Conservation (phyloP, 2,797 vertebrate genomes). For the Pristis pectinata region DNA sequence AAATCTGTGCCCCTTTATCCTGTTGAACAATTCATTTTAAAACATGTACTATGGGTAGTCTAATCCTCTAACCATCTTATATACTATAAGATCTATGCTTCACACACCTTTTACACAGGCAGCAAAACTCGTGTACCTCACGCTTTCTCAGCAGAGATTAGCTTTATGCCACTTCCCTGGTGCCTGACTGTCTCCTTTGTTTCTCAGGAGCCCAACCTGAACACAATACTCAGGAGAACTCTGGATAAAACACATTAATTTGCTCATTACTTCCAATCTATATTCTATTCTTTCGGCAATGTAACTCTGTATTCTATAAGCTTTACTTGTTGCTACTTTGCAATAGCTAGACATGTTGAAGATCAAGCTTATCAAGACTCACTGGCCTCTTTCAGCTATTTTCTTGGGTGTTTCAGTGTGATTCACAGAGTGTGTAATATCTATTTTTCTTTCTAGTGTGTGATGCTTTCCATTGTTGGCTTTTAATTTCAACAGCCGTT, state of each 20-base stretch:
- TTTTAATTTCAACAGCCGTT: not conserved
- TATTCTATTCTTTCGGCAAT: not conserved
- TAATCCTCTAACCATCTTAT: not conserved
- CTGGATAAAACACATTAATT: not conserved
- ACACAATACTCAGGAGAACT: not conserved
- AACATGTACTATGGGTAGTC: not conserved
- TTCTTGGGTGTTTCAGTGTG: not conserved
- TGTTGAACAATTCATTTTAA: not conserved
- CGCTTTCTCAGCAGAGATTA: not conserved
- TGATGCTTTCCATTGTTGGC: not conserved
- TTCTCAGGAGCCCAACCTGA: not conserved
- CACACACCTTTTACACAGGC: not conserved
- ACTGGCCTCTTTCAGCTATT: not conserved
- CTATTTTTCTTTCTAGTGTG: not conserved
- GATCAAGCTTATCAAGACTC: no score
- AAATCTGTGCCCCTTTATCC: no score
- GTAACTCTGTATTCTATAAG: not conserved
- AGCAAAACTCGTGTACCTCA: not conserved
- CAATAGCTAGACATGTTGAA: not conserved
- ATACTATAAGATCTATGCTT: not conserved
- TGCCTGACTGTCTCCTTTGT: conserved; percentile 20
- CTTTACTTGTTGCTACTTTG: not conserved
- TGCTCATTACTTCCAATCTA: not conserved
- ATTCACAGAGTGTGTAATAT: not conserved
- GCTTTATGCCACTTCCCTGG: not conserved